Percentiles rank a stretch among this genome's conserved stretches.
phyloP scores from a whole-genome alignment of 1,140 invertebrate genomes.

The Aphaenogaster ashmeadi region DNA sequence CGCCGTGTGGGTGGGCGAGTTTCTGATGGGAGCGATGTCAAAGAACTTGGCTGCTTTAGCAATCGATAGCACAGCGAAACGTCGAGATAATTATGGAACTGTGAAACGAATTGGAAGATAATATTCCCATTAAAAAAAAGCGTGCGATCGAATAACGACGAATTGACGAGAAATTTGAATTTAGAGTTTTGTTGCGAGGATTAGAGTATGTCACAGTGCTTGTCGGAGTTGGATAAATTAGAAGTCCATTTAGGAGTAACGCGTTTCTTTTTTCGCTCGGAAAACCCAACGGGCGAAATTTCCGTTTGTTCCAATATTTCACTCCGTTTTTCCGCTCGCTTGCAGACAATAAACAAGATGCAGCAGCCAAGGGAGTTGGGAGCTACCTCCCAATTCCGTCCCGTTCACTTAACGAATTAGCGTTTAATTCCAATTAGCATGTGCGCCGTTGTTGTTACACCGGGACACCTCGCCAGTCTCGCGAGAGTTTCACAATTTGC shows the following conservation, averaged over 20 bases:
- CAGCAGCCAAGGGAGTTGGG: background rate
- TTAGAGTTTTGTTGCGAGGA: background rate
- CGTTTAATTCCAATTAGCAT: conserved; percentile 58
- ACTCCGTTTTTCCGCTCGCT: background rate
- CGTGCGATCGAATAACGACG: background rate
- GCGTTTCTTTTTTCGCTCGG: background rate
- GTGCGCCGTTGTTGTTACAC: conserved; percentile 1
- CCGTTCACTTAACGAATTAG: conserved; percentile 51
- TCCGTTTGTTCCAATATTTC: conserved; percentile 41
- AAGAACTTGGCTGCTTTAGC: conserved; percentile 21
- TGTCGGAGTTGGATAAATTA: conserved; percentile 7
- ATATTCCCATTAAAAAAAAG: background rate
- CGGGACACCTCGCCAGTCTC: conserved; percentile 8
- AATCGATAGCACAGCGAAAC: conserved; percentile 1
- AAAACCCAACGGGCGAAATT: background rate
- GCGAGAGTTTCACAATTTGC: conserved; percentile 48
- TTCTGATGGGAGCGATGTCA: conserved; percentile 26
- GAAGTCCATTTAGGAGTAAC: background rate
- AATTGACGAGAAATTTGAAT: background rate
- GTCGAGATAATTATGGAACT: conserved; percentile 13
- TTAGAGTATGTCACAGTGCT: background rate
- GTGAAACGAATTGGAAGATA: background rate
- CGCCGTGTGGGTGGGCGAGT: no score
- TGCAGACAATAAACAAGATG: conserved; percentile 24
- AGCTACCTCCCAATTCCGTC: conserved; percentile 1